Conservation (phyloP, 2,888 invertebrate species). For the Dascillus cervinus region DNA sequence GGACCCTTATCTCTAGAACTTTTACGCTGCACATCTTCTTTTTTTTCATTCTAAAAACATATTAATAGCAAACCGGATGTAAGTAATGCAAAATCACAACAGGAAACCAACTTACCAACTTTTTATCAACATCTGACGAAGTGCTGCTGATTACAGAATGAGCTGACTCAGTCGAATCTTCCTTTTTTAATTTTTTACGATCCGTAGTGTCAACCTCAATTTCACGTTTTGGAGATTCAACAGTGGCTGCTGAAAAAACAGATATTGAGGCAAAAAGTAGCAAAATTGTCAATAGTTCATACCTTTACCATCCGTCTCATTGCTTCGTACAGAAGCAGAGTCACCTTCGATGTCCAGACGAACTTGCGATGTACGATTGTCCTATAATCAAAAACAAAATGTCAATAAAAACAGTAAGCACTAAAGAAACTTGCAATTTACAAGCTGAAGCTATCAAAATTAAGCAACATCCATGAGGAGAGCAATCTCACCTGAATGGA, state of each 20-base stretch:
- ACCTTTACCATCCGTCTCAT: conserved; percentile 77
- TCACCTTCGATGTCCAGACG: conserved; percentile 90
- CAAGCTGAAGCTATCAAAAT: no score
- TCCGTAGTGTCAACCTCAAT: conserved; percentile 20
- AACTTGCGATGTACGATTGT: conserved; percentile 84
- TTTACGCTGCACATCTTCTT: conserved; percentile 49
- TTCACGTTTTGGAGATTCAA: conserved; percentile 34
- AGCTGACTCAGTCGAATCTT: conserved; percentile 19
- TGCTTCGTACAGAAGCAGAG: conserved; percentile 74
- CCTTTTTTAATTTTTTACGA: conserved; percentile 24
- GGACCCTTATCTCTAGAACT: conserved; percentile 66
- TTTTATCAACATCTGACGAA: conserved; percentile 13
- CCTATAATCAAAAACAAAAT: conserved; percentile 53
- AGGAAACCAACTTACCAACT: conserved; percentile 8
- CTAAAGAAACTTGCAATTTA: no score
- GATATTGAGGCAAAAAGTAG: no score
- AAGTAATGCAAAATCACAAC: background rate
- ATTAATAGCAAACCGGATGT: no score
- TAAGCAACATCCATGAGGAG: no score
- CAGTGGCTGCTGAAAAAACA: conserved; percentile 41
- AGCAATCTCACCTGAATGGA: conserved; percentile 44
- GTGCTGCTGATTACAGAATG: conserved; percentile 9
- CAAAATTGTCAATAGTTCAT: no score
- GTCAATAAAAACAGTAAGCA: no score
- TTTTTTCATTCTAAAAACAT: conserved; percentile 56